Evolutionary conservation across 1,140 invertebrate species (phyloP), one percentile per base, ranked within the genome.

Genomic region (Heterodera schachtii): DNA sequence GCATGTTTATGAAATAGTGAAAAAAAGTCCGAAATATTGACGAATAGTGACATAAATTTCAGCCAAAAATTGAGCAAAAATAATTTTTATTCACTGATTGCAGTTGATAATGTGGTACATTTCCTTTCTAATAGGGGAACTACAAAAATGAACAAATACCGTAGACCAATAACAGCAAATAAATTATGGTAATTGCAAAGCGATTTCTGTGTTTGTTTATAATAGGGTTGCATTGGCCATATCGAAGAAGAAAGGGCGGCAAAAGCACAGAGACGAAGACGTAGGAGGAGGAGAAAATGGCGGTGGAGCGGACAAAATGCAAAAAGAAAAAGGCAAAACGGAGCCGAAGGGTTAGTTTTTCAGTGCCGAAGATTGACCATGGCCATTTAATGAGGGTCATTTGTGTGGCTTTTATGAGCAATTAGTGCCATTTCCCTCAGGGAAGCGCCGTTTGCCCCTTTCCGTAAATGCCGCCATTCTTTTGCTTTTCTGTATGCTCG

Each of bases 401-500:
- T 31, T 31, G 31, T 31, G 31, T 31, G 31, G 31, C 31, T 31
- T 31, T 31, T 31, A 31, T 31, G 31, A 31, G 31, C 6, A 60
- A 60, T 16, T 60, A 1, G 57, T 19, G 11, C 11, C 6, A 19
- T 19, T 5, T 8, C 52, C 57, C 57, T 19, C 57, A 64, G 57
- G 47, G 31, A 87, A 88, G 73, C 77, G 86, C 44, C 82, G 88
- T 66, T 83, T 89, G 66, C 88, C 88, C 13, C 84, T 89, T 41
- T 90, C 84, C 47, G 89, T 90, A 1, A 89, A 90, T 76, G 87
- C 87, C 11, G 83, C 87, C 7, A 88, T 89, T 75, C 79, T 89
- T 21, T 81, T 89, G n/a, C 76, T 90, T 9, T 89, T 89, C 73
- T 90, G 89, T 69, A 89, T 88, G 85, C 76, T 90, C 16, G 88